Evolutionary conservation across 2,797 vertebrate genomes (phyloP), one percentile per base, ranked within the genome.

Genomic region (Melanotaenia pygmaea): DNA sequence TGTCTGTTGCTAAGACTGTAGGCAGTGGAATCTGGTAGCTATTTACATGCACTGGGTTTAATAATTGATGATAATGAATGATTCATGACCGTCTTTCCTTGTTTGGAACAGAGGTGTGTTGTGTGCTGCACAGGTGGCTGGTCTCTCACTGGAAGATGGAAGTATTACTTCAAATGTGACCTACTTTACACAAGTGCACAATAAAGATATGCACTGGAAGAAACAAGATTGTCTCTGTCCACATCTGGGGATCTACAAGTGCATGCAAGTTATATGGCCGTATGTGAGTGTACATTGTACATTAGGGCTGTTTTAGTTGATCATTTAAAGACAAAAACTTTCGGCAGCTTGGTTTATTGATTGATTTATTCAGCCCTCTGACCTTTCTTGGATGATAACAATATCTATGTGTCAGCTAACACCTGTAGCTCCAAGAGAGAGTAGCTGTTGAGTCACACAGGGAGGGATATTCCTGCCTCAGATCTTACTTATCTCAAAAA

Each of bases 1-100:
- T 74, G 30, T 66, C 43, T 59, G 13, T 59, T 57, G 37, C 54
- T 12, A 53, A 28, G 59, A 53, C 28, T 30, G 12, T 70, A 28
- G 64, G 28, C 34, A 18, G 11, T 51, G 64, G 38, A 72, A 14
- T 22, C 71, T 56, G 53, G 58, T 67, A 62, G 43, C 58, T 65
- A 76, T 86, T 72, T 83, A 74, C 71, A 80, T 79, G 79, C 62
- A 60, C 47, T 75, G 67, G 28, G 57, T 84, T 92, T 60, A 70
- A 92, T 90, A 81, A 93, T 83, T 76, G 70, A 78, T 82, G 64
- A 70, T 78, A 70, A 88, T 94, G 67, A 90, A 93, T 89, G 77
- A 93, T 94, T 93, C 61, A 93, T 81, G 81, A 34, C 34, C 60
- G 38, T 59, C 70, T 65, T 73, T 74, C 67, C 59, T 78, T 81